phyloP scores from a whole-genome alignment of 2,888 invertebrate genomes.

The Acronicta leporina region DNA sequence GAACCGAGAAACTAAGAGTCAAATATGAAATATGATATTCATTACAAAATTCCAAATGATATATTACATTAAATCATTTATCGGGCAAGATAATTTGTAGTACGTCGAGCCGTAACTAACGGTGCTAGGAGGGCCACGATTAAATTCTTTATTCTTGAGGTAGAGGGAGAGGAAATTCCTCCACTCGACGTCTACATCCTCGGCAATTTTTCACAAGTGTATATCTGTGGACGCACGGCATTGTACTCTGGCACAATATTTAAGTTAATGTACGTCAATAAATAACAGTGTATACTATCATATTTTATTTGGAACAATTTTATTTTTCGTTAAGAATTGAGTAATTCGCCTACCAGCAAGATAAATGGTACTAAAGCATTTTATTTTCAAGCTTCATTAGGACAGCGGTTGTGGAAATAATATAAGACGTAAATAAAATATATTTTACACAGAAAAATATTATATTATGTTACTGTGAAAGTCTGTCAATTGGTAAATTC shows the following conservation, averaged over 20 bases:
- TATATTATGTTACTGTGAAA: too few species aligned
- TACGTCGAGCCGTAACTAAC: slow-evolving; percentile 73
- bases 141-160: slow-evolving; percentile 75
- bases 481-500: too few species aligned
- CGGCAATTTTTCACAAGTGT: slow-evolving; percentile 78
- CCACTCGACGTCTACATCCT: slow-evolving; percentile 76
- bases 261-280: slow-evolving; percentile 58
- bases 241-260: slow-evolving; percentile 59
- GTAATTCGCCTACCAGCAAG: slow-evolving; percentile 38
- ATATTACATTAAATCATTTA: slow-evolving; percentile 39
- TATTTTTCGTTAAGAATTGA: slow-evolving; percentile 46
- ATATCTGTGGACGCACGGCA: slow-evolving; percentile 52
- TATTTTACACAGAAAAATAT: too few species aligned
- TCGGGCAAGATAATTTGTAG: slow-evolving; percentile 53
- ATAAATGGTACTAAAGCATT: slow-evolving; percentile 42
- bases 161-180: slow-evolving; percentile 67
- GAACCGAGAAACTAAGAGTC: neutral
- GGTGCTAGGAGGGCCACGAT: slow-evolving; percentile 69
- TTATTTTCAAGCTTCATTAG: slow-evolving; percentile 51
- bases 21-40: slow-evolving; percentile 30
- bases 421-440: slow-evolving; percentile 1
- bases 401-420: slow-evolving; percentile 37
- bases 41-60: slow-evolving; percentile 37
- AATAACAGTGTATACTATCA: slow-evolving; percentile 37
- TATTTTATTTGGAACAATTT: slow-evolving; percentile 46